phyloP scores from a whole-genome alignment of 2,888 invertebrate genomes.

The Drosophila vallismaia region DNA sequence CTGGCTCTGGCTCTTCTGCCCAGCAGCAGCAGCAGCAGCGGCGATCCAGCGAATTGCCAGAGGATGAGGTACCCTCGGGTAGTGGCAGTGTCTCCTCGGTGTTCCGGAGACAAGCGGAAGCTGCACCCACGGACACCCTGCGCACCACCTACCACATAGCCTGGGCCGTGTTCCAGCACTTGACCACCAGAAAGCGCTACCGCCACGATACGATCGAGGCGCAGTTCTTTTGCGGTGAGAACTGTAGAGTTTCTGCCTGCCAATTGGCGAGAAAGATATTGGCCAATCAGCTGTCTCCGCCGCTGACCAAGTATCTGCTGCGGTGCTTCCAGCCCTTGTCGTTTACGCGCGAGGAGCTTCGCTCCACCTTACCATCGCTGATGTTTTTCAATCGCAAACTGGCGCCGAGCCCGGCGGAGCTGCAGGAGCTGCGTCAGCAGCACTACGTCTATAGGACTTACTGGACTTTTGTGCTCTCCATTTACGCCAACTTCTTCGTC shows the following conservation, averaged over 20 bases:
- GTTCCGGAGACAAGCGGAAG: conserved; percentile 59
- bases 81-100: conserved; percentile 25
- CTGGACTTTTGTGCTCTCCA: conserved; percentile 83
- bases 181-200: conserved; percentile 81
- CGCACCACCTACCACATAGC: conserved; percentile 82
- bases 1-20: conserved; percentile 42
- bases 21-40: conserved; percentile 51
- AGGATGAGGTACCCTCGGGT: conserved; percentile 48
- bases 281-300: conserved; percentile 82
- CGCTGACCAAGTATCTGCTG: conserved; percentile 81
- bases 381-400: conserved; percentile 82
- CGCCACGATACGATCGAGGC: conserved; percentile 76
- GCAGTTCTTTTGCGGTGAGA: conserved; percentile 81
- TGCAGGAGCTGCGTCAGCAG: conserved; percentile 79
- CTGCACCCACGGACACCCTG: conserved; percentile 48
- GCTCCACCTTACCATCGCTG: conserved; percentile 80
- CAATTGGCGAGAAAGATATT: conserved; percentile 82
- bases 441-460: conserved; percentile 83
- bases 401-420: conserved; percentile 77
- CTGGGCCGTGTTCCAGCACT: conserved; percentile 83
- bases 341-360: conserved; percentile 81
- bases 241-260: conserved; percentile 80
- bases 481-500: conserved; percentile 82
- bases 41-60: conserved; percentile 40
- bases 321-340: conserved; percentile 82